phyloP scores from a whole-genome alignment of 2,113 vertebrate genomes.

The Lichenostomus cassidix region DNA sequence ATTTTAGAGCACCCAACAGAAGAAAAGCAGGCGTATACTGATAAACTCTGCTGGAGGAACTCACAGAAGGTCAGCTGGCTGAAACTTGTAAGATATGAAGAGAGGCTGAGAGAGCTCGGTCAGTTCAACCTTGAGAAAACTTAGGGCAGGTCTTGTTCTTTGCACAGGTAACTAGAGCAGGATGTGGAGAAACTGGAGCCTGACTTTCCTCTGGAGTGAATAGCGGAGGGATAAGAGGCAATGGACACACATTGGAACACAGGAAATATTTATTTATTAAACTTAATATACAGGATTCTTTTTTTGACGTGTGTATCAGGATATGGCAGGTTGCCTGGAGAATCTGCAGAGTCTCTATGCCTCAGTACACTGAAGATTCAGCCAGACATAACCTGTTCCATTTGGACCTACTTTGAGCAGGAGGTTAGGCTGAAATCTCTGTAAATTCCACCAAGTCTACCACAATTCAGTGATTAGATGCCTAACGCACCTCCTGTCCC shows the following conservation, averaged over 20 bases:
- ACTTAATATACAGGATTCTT: not conserved
- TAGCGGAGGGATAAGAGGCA: not conserved
- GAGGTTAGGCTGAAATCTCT: not conserved
- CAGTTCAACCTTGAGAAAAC: not conserved
- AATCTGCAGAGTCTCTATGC: fast-evolving
- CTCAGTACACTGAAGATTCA: not conserved
- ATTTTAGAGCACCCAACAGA: not conserved
- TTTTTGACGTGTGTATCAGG: not conserved
- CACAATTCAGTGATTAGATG: not conserved
- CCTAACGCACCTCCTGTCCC: fast-evolving
- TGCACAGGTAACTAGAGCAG: fast-evolving
- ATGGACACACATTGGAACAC: not conserved
- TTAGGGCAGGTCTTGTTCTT: not conserved
- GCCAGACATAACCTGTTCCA: not conserved
- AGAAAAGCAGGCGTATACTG: fast-evolving
- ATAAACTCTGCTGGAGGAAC: not conserved
- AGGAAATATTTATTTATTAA: not conserved
- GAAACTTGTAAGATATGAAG: not conserved
- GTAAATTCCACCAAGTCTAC: not conserved
- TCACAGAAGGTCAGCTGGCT: not conserved
- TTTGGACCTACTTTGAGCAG: not conserved
- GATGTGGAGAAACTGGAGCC: not conserved
- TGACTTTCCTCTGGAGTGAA: not conserved
- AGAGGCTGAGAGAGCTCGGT: not conserved
- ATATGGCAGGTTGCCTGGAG: not conserved